Evolutionary conservation across 2,888 invertebrate species (phyloP).

Genomic region (Morinoia aosen): DNA sequence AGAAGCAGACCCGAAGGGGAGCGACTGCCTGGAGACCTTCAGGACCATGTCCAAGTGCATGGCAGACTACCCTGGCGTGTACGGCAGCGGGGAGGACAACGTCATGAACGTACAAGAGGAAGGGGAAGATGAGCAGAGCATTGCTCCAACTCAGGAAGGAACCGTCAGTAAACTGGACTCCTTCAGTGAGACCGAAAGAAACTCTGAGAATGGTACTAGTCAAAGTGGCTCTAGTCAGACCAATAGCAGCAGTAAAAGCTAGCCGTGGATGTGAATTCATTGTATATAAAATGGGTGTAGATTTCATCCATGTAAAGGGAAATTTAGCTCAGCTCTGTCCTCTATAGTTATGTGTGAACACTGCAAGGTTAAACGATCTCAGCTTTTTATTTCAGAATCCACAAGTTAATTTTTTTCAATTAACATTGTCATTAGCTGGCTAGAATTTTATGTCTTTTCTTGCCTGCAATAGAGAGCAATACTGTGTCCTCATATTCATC

Average conservation of each 20-base stretch:
- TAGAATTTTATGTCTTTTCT: background rate
- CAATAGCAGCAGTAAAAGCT: background rate
- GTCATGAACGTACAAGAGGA: conserved; percentile 20
- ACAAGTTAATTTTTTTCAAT: background rate
- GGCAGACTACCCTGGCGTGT: conserved; percentile 86
- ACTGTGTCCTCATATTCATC: background rate
- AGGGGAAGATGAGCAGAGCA: background rate
- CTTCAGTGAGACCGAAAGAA: background rate
- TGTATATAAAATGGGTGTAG: background rate
- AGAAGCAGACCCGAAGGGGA: conserved; percentile 89
- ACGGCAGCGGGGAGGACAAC: conserved; percentile 76
- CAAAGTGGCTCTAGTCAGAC: background rate
- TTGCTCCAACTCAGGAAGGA: background rate
- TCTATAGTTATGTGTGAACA: background rate
- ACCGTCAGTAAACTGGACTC: background rate
- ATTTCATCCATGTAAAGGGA: background rate
- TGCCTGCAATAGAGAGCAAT: background rate
- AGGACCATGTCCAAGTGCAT: conserved; percentile 93
- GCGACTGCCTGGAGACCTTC: conserved; percentile 92
- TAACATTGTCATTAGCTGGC: background rate
- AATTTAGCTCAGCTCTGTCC: background rate
- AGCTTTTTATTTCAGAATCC: background rate
- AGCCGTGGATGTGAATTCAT: background rate
- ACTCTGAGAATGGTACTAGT: background rate
- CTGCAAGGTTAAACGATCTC: background rate